Evolutionary conservation across 2,888 invertebrate species (phyloP), one percentile per base, ranked within the genome.

Genomic region (Stomorhina lunata): DNA sequence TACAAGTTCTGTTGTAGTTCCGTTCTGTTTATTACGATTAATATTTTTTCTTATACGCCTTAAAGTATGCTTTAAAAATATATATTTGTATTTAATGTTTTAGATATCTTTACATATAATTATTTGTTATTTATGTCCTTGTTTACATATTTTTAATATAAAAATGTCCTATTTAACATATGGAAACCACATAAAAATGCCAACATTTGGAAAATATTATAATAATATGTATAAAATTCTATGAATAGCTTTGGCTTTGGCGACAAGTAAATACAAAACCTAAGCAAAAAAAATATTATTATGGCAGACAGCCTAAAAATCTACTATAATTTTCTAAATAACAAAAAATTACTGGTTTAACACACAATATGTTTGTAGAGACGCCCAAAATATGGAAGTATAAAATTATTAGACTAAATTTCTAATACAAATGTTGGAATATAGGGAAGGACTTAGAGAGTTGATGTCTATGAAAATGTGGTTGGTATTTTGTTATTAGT

Each of bases 271-370:
- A 22, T 27, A 59, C n/a, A 45, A 6, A 57, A 15, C 2, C 15
- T 9, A 2, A 29, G 34, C 32, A 69, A 37, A 45, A 75, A 45
- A 40, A 40, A n/a, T n/a, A n/a, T n/a, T n/a, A 53, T 32, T 69
- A 34, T 69, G 69, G 69, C 53, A n/a, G 32, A 20, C 17, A 17
- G 77, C 77, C 79, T 66, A 66, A 68, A 80, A 59, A n/a, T 61
- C 48, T 34, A 20, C 66, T n/a, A 34, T 73, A 61, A 72, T 80
- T 59, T 50, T 59, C 34, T 25, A 68, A 66, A 59, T 50, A 72
- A 43, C 40, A 15, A 37, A 59, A 73, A 50, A 53, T 53, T 34
- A 34, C 17, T 57, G 4, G n/a, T 27, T 15, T 4, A 32, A 27
- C 12, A 59, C n/a, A 10, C 0, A 32, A 50, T 9, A 40, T n/a